Conservation (phyloP, 2,888 invertebrate genomes). For the Ormyrus labotus region DNA sequence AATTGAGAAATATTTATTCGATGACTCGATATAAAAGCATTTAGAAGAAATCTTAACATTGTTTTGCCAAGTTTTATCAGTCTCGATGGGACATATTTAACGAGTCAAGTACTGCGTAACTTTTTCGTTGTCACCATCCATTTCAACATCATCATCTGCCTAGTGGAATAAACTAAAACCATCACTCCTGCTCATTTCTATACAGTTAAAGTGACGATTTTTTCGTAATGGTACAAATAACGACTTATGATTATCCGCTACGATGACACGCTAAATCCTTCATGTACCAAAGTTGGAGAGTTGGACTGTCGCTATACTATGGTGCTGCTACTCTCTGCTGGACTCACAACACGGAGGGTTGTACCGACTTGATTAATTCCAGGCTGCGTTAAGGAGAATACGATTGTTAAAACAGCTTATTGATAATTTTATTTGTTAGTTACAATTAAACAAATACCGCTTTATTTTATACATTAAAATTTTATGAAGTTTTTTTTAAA, state of each 20-base stretch:
- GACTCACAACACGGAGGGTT: constrained; percentile 69
- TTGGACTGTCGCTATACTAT: constrained; percentile 69
- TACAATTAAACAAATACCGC: background rate
- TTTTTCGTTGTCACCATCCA: constrained; percentile 51
- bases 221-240: constrained; percentile 54
- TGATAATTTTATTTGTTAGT: too few relatives aligned
- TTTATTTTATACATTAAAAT: background rate
- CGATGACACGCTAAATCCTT: constrained; percentile 55
- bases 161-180: constrained; percentile 53
- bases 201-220: constrained; percentile 54
- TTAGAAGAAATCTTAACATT: constrained; percentile 55
- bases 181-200: constrained; percentile 54
- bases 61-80: constrained; percentile 54
- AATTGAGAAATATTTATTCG: constrained; percentile 54
- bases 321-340: constrained; percentile 70
- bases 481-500: background rate
- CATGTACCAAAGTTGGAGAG: constrained; percentile 57
- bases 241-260: constrained; percentile 53
- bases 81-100: constrained; percentile 52
- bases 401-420: background rate
- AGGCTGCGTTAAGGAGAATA: constrained; percentile 60
- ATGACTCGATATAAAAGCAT: constrained; percentile 57
- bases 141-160: constrained; percentile 40
- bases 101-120: constrained; percentile 41
- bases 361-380: constrained; percentile 69